These are phyloP conservation scores for Mugil cephalus DNA, from an alignment of 2,113 vertebrate species.

Conservation along the genomic window DNA sequence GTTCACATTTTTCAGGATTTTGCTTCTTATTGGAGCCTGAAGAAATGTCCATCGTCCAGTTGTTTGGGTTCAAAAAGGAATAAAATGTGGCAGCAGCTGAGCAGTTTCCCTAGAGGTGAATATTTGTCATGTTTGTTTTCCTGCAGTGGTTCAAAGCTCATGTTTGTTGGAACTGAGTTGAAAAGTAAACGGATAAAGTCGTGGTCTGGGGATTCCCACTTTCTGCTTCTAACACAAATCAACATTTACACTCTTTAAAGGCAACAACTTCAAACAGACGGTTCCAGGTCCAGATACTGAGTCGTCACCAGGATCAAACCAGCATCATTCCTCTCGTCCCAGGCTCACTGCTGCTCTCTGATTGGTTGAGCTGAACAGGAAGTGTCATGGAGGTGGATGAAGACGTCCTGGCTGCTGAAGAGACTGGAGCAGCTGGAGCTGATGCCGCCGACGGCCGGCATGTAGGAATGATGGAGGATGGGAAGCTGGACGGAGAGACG, in stretches of 20 bases:
- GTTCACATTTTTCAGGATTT: no score
- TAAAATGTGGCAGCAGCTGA: not conserved
- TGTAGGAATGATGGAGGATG: slow-evolving; percentile 76
- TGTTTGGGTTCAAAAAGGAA: not conserved
- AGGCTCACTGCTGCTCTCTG: not conserved
- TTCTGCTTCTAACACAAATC: not conserved
- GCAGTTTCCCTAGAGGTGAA: not conserved
- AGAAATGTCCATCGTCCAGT: no score
- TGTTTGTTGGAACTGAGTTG: not conserved
- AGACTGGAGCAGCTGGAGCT: slow-evolving; percentile 65
- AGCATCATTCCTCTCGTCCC: no score
- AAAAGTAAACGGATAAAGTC: not conserved
- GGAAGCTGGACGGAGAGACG: slow-evolving; percentile 73
- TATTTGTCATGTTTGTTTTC: not conserved
- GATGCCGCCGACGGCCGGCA: slow-evolving; percentile 58
- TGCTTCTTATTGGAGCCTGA: no score
- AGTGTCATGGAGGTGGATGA: not conserved
- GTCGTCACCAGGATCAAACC: no score
- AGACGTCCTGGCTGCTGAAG: slow-evolving; percentile 33
- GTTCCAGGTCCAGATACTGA: no score
- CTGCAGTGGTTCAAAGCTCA: not conserved
- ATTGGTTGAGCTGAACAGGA: slow-evolving; percentile 7
- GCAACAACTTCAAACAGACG: no score
- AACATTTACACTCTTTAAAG: no score
- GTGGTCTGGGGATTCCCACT: not conserved